Conservation (phyloP, 2,797 vertebrate species). For the Rhinophrynus dorsalis region DNA sequence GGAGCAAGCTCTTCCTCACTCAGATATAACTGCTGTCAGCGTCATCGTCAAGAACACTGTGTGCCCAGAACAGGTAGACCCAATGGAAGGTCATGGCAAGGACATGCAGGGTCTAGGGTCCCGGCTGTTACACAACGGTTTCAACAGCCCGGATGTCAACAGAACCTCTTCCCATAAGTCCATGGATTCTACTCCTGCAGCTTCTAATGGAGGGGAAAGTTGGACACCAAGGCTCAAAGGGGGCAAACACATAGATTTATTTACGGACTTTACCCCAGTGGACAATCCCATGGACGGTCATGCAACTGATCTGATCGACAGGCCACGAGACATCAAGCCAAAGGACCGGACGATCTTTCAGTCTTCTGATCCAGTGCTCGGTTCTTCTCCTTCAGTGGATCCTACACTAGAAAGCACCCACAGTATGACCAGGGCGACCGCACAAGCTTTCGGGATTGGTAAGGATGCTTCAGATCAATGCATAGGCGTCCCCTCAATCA, state of each 20-base stretch:
- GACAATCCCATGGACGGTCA: conserved; percentile 35
- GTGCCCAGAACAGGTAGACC: conserved; percentile 72
- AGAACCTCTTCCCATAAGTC: conserved; percentile 1
- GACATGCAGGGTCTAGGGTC: conserved; percentile 48
- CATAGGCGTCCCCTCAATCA: conserved; percentile 50
- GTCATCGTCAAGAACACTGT: conserved; percentile 95
- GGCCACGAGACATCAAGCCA: conserved; percentile 45
- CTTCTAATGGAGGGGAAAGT: conserved; percentile 55
- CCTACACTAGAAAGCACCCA: neutral
- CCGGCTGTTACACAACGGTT: conserved; percentile 78
- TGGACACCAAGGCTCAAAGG: conserved; percentile 62
- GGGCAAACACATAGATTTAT: conserved; percentile 64
- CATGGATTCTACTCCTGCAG: rapidly evolving
- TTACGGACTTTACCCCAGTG: conserved; percentile 65
- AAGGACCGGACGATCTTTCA: conserved; percentile 47
- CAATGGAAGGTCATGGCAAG: conserved; percentile 50
- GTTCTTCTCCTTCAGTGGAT: neutral
- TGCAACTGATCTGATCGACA: conserved; percentile 51
- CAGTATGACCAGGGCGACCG: conserved; percentile 60
- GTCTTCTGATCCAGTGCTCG: conserved; percentile 19
- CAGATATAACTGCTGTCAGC: conserved; percentile 83
- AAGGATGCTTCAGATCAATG: rapidly evolving
- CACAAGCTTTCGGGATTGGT: neutral
- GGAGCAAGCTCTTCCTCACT: conserved; percentile 57
- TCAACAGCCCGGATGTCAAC: conserved; percentile 61